phyloP scores from a whole-genome alignment of 2,888 invertebrate species.

The Thera obeliscata region DNA sequence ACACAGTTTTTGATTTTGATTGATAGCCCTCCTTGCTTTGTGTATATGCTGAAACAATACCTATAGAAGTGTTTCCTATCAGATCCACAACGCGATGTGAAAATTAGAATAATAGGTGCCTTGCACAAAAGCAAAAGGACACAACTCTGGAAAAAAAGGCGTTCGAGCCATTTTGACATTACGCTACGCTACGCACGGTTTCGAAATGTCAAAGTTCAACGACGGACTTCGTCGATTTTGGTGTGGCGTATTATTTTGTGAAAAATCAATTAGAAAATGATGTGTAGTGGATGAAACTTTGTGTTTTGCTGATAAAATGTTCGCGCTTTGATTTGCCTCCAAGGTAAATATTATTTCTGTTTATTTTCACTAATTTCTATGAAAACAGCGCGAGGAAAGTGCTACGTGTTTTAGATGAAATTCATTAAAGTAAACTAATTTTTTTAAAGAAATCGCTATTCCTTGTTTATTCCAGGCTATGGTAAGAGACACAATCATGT shows the following conservation, averaged over 20 bases:
- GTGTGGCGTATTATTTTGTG: slow-evolving; percentile 47
- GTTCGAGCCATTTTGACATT: slow-evolving; percentile 61
- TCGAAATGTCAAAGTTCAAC: slow-evolving; percentile 81
- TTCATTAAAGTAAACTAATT: not conserved
- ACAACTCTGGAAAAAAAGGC: slow-evolving; percentile 46
- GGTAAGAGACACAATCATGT: not conserved
- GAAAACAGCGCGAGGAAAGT: not conserved
- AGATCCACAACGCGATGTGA: too few relatives aligned
- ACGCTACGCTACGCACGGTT: slow-evolving; percentile 37
- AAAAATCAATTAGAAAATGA: slow-evolving; percentile 47
- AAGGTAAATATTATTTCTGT: slow-evolving; percentile 30
- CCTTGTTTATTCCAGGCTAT: not conserved
- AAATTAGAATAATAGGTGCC: too few relatives aligned
- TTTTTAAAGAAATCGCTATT: not conserved
- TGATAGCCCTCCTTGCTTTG: too few relatives aligned
- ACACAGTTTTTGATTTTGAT: too few relatives aligned
- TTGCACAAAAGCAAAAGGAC: too few relatives aligned
- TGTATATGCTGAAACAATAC: too few relatives aligned
- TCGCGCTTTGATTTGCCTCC: slow-evolving; percentile 18
- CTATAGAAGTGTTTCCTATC: too few relatives aligned
- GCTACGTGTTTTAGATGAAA: slow-evolving; percentile 13
- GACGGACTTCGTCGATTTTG: slow-evolving; percentile 34
- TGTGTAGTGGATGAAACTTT: slow-evolving; percentile 19
- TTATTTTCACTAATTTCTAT: slow-evolving; percentile 1
- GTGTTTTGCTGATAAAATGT: slow-evolving; percentile 24